These are phyloP conservation scores for Ips typographus DNA, from an alignment of 1,140 invertebrate genomes.

Conservation along the genomic window DNA sequence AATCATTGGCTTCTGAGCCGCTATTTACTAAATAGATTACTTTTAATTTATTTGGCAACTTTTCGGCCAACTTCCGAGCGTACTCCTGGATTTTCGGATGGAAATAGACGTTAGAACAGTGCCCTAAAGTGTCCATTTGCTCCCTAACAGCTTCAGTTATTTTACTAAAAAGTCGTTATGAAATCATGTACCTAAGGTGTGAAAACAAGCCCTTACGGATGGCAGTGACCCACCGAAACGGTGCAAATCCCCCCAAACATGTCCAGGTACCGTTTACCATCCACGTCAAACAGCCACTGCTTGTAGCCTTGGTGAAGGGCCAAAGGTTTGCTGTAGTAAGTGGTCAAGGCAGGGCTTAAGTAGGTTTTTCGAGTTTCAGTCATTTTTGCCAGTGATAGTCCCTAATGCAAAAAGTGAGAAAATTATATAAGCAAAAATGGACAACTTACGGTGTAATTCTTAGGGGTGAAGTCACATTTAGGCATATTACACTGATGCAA, in stretches of 20 bases:
- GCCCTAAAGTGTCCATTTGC: slow-evolving; percentile 84
- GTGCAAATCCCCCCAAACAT: slow-evolving; percentile 96
- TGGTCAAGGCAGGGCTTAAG: slow-evolving; percentile 70
- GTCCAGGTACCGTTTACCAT: slow-evolving; percentile 87
- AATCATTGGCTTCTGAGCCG: slow-evolving; percentile 95
- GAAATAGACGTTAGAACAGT: slow-evolving; percentile 89
- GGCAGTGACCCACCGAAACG: slow-evolving; percentile 95
- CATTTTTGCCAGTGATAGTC: slow-evolving; percentile 61
- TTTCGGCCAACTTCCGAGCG: slow-evolving; percentile 74
- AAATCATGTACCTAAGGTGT: slow-evolving; percentile 2
- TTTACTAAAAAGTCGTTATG: slow-evolving; percentile 57
- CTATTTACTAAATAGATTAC: slow-evolving; percentile 94
- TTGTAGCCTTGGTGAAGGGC: slow-evolving; percentile 82
- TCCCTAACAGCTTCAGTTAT: slow-evolving; percentile 73
- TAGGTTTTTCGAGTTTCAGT: slow-evolving; percentile 60
- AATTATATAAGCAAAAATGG: slow-evolving; percentile 16
- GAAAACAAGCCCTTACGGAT: slow-evolving; percentile 78
- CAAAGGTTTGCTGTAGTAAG: slow-evolving; percentile 82
- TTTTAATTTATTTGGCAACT: slow-evolving; percentile 83
- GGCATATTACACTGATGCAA: slow-evolving; percentile 42
- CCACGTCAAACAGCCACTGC: slow-evolving; percentile 91
- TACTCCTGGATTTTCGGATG: slow-evolving; percentile 92
- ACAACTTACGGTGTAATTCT: slow-evolving; percentile 51
- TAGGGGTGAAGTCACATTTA: slow-evolving; percentile 52
- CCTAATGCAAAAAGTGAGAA: slow-evolving; percentile 50